Conservation (phyloP, 2,888 invertebrate genomes). For the Sphinx pinastri region DNA sequence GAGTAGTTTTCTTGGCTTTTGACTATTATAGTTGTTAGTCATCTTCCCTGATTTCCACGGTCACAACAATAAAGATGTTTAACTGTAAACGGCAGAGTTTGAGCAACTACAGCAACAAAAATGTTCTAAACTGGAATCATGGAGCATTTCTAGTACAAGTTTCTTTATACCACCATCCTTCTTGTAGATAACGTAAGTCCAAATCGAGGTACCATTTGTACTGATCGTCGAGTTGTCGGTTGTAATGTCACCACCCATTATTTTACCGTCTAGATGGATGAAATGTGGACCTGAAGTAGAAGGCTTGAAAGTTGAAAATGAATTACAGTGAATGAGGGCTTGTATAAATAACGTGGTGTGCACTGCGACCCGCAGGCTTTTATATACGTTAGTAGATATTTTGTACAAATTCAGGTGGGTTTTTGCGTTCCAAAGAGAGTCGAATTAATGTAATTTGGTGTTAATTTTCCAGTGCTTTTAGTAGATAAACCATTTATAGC, state of each 20-base stretch:
- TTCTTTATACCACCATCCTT: background rate
- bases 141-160: slow-evolving; percentile 7
- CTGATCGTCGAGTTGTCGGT: background rate
- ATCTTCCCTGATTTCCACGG: background rate
- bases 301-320: background rate
- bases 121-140: background rate
- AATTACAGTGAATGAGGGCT: background rate
- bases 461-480: too few species aligned
- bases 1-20: background rate
- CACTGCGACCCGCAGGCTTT: too few species aligned
- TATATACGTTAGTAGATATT: too few species aligned
- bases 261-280: slow-evolving; percentile 2
- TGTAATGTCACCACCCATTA: slow-evolving; percentile 17
- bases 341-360: too few species aligned
- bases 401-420: too few species aligned
- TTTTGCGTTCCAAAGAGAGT: too few species aligned
- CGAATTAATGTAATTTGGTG: too few species aligned
- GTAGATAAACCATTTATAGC: too few species aligned
- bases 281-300: background rate
- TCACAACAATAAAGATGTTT: background rate
- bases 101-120: background rate
- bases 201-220: slow-evolving; percentile 16
- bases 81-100: background rate
- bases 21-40: background rate
- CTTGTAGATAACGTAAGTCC: background rate